Percentiles rank a stretch among this genome's conserved stretches.
Evolutionary conservation across 2,113 vertebrate species (phyloP).

Genomic region (Pelecanus crispus): DNA sequence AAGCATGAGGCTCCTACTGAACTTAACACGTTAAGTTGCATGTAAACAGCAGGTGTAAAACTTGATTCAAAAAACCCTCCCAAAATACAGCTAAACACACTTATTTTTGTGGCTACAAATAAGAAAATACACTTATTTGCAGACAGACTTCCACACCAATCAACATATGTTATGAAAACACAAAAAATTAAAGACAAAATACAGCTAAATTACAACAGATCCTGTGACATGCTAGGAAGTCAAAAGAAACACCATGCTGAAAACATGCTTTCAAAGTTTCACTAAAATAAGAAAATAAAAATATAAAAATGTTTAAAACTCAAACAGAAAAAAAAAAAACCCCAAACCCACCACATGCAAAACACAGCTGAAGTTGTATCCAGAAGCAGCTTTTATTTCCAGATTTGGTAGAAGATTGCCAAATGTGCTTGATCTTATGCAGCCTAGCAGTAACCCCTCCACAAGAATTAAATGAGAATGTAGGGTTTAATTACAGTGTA

Average conservation of each 20-base stretch:
- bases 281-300: not conserved
- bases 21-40: not conserved
- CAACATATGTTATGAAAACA: conserved; percentile 7
- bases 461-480: not conserved
- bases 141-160: conserved; percentile 9
- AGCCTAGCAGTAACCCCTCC: not conserved
- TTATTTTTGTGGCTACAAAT: not conserved
- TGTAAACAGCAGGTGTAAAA: not conserved
- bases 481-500: not conserved
- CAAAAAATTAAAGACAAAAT: conserved; percentile 14
- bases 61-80: not conserved
- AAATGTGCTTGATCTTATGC: not conserved
- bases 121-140: conserved; percentile 30
- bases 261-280: not conserved
- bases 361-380: not conserved
- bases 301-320: not conserved
- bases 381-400: not conserved
- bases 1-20: not conserved
- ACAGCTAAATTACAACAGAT: not conserved
- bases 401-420: not conserved
- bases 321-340: not conserved
- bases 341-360: not conserved
- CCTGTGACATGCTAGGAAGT: not conserved
- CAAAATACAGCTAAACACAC: not conserved
- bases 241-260: conserved; percentile 32